Percentiles rank a stretch among this genome's conserved stretches.
These are phyloP conservation scores for Labia minor DNA, from an alignment of 2,888 invertebrate species.

Conservation along the genomic window DNA sequence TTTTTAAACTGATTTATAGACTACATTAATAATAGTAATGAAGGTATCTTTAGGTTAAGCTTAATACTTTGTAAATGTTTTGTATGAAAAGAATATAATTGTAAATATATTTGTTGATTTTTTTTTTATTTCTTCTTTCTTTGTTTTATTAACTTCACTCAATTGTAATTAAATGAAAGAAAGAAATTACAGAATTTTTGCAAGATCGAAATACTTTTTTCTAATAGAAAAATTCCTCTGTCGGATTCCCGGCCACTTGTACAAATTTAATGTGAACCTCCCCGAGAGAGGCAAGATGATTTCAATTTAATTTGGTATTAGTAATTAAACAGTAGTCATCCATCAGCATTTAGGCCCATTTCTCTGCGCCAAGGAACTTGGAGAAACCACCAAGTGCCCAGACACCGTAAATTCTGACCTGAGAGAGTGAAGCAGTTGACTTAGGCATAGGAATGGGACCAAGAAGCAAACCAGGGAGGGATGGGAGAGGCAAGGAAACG, in stretches of 20 bases:
- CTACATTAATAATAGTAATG: too few species aligned
- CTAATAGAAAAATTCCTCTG: background rate
- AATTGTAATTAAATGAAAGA: background rate
- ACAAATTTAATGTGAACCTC: background rate
- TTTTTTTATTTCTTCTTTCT: too few species aligned
- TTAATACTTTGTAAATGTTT: too few species aligned
- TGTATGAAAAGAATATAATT: too few species aligned
- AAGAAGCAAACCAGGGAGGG: too few species aligned
- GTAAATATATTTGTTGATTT: too few species aligned
- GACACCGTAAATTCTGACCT: background rate
- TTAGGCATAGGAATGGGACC: too few species aligned
- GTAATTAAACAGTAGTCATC: background rate
- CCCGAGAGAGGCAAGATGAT: background rate
- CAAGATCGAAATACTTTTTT: background rate
- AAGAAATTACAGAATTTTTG: too few species aligned
- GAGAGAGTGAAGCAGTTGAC: background rate
- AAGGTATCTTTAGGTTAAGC: too few species aligned
- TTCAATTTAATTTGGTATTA: conserved; percentile 13
- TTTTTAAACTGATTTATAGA: too few species aligned
- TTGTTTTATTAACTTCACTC: background rate
- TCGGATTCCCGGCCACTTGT: background rate
- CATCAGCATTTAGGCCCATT: background rate
- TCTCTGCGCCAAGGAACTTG: background rate
- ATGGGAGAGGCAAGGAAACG: too few species aligned
- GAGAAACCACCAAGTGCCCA: background rate